A percentile compares a stretch with the other conserved stretches of the same genome.
phyloP scores from a whole-genome alignment of 64 coral and sea anemone genomes.

The Montipora capricornis region DNA sequence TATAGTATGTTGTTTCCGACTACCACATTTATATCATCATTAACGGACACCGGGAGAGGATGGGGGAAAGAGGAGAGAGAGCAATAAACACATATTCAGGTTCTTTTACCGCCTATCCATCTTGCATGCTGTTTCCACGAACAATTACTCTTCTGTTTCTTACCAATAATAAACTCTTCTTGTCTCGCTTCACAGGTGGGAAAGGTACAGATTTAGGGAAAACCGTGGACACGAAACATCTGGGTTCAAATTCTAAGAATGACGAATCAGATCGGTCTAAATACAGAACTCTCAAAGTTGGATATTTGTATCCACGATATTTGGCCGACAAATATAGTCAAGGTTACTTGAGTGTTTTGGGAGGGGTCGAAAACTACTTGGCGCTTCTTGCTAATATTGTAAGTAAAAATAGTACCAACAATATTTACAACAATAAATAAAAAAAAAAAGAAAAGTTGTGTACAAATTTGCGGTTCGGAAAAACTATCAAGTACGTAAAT shows the following conservation, averaged over 20 bases:
- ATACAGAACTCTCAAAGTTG: conserved; percentile 20
- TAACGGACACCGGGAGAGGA: too few species aligned
- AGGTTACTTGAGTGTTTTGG: not conserved
- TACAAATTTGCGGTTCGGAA: too few species aligned
- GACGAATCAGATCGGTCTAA: not conserved
- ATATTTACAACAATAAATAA: not conserved
- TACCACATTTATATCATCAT: too few species aligned
- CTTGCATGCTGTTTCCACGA: too few species aligned
- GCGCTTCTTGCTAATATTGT: conserved; percentile 31
- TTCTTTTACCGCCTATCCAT: too few species aligned
- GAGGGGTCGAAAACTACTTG: conserved; percentile 1
- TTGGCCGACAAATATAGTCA: not conserved
- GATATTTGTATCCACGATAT: not conserved
- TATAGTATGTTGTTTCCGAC: too few species aligned
- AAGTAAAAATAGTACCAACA: not conserved
- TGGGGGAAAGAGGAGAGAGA: too few species aligned
- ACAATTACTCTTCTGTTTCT: too few species aligned
- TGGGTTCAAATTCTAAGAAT: not conserved
- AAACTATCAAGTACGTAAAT: too few species aligned
- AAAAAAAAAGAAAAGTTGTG: not conserved
- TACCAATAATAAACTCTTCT: not conserved
- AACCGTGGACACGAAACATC: not conserved
- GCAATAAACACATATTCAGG: too few species aligned
- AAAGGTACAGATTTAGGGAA: not conserved
- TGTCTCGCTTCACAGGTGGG: not conserved